Evolutionary conservation across 2,797 vertebrate species (phyloP).

Genomic region (Sebastes oblongus): DNA sequence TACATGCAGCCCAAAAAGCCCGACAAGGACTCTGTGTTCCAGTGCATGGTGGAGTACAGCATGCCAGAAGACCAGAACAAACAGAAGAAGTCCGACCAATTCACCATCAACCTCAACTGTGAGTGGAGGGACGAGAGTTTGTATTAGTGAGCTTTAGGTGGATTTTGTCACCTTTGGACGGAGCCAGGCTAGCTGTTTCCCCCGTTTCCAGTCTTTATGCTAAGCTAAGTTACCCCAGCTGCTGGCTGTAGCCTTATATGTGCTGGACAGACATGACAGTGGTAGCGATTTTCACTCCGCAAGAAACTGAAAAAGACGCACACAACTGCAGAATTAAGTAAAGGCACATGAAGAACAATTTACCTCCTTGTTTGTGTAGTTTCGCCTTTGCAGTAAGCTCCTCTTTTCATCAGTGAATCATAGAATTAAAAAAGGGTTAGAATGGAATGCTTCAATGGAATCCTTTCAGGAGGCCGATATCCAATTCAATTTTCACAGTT

Average conservation of each 20-base stretch:
- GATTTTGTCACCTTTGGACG: neutral
- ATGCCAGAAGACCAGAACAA: slow-evolving; percentile 67
- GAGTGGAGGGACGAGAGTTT: slow-evolving; percentile 61
- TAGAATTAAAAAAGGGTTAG: slow-evolving; percentile 36
- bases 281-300: neutral
- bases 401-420: slow-evolving; percentile 20
- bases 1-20: slow-evolving; percentile 82
- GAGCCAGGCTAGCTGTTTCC: neutral
- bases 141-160: neutral
- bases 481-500: slow-evolving; percentile 58
- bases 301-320: neutral
- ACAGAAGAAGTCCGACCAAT: slow-evolving; percentile 73
- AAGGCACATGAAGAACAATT: slow-evolving; percentile 1
- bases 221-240: neutral
- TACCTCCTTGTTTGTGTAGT: neutral
- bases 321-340: neutral
- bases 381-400: neutral
- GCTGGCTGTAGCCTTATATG: neutral
- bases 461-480: slow-evolving; percentile 34
- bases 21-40: slow-evolving; percentile 82
- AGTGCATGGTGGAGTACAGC: slow-evolving; percentile 83
- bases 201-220: neutral
- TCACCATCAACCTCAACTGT: slow-evolving; percentile 88
- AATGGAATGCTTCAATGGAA: slow-evolving; percentile 38
- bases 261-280: neutral